These are phyloP conservation scores for Papilio helenus DNA, from an alignment of 1,140 invertebrate species.

Conservation along the genomic window DNA sequence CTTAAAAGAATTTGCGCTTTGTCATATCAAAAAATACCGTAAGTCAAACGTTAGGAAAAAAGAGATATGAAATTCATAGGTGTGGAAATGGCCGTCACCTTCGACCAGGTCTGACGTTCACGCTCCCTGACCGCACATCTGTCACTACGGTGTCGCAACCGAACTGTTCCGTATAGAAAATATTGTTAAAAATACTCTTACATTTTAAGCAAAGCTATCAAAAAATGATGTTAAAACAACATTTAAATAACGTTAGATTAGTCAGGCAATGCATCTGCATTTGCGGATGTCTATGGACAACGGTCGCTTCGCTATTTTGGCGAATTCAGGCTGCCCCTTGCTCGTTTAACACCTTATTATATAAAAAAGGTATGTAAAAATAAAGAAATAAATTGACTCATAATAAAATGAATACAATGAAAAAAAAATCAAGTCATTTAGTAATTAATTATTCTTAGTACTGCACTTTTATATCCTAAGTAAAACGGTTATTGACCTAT, in stretches of 20 bases:
- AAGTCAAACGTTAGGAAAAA: neutral
- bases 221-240: too few species aligned
- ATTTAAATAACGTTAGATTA: too few species aligned
- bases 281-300: too few species aligned
- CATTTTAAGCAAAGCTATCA: neutral
- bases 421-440: neutral
- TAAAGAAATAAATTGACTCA: too few species aligned
- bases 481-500: neutral
- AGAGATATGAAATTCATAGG: slow-evolving; percentile 12
- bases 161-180: neutral
- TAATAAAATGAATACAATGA: too few species aligned
- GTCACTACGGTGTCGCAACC: neutral
- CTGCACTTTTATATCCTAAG: neutral
- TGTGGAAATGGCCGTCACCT: neutral
- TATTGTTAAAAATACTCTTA: neutral
- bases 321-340: too few species aligned
- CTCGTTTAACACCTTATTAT: too few species aligned
- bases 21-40: too few species aligned
- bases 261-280: too few species aligned
- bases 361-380: too few species aligned
- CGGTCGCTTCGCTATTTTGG: too few species aligned
- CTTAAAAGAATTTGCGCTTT: too few species aligned
- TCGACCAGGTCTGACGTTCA: neutral
- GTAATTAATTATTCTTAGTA: neutral
- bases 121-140: neutral